Base-by-base conservation (phyloP, 2,888 invertebrate genomes). In the Acronicta aceris region DNA sequence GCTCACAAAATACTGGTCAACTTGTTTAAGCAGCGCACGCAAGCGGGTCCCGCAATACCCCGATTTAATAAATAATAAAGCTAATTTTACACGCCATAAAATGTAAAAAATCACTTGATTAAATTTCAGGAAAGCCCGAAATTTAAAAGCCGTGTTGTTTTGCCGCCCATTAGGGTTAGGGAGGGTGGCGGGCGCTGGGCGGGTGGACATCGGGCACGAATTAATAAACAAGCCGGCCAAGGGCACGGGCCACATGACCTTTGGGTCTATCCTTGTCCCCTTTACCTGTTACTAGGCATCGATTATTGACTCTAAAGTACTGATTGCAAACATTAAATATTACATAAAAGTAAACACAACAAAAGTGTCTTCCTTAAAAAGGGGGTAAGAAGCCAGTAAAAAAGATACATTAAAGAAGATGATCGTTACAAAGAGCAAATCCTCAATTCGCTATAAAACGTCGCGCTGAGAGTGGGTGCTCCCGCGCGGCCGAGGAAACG, bases 401-500 rank as follows among this genome's bases (percentile, higher is more conserved):
- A 80, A 77, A 82, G 60, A 72, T 64, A 78, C 80, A 80, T 86
- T 85, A 86, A 84, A 84, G 74, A 71, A 75, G 81, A 82, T 82
- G 84, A 89, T 88, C 85, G 86, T 86, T 86, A 85, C 81, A 83
- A 75, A 82, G 76, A 83, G 83, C 83, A 89, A 90, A 90, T 90
- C 89, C 88, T 89, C 89, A 84, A 90, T 89, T 87, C 86, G 85
- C 89, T 81, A 90, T 91, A 92, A 91, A 92, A 88, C 82, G 87
- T 94, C 93, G 93, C 90, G 90, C 79, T 81, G 81, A 82, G 85
- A 88, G 88, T 86, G 85, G 85, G 85, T 84, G 82, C 90, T 85
- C 87, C 82, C 81, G 86, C 81, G 84, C 86, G 88, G 89, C 91
- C 93, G 94, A 95, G 92, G 94, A 95, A 91, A 95, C 95, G 95